Percentiles rank a stretch among this genome's conserved stretches.
These are phyloP conservation scores for Ammodytes dubius DNA, from an alignment of 2,113 vertebrate species.

Conservation along the genomic window DNA sequence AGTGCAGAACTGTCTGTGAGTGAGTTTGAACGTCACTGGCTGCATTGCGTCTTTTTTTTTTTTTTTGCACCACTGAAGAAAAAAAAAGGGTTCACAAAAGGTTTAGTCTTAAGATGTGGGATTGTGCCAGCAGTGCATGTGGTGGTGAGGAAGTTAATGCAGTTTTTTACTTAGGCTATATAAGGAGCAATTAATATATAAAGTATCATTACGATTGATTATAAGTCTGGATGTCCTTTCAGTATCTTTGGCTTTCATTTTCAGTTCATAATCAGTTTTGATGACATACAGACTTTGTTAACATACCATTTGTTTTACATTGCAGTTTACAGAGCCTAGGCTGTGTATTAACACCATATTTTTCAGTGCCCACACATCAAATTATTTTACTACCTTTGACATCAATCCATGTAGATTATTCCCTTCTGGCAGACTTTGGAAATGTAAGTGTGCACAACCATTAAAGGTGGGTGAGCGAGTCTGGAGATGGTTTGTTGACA, in stretches of 20 bases:
- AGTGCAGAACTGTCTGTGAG: constrained; percentile 40
- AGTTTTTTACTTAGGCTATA: constrained; percentile 5
- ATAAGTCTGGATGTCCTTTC: too few relatives aligned
- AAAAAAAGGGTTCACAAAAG: constrained; percentile 14
- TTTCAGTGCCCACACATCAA: too few relatives aligned
- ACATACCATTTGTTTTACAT: neutral
- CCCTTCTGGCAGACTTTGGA: neutral
- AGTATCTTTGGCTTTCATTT: constrained; percentile 2
- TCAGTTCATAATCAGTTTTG: neutral
- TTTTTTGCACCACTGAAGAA: constrained; percentile 5
- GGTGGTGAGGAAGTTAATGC: neutral
- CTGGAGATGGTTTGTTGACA: too few relatives aligned
- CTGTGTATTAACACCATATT: neutral
- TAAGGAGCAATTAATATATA: constrained; percentile 15
- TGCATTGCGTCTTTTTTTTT: constrained; percentile 17
- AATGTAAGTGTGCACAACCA: neutral
- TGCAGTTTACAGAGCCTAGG: too few relatives aligned
- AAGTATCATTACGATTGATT: neutral
- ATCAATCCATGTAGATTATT: neutral
- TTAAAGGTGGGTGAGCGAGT: too few relatives aligned
- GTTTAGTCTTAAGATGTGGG: constrained; percentile 6
- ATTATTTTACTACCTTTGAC: too few relatives aligned
- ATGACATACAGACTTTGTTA: neutral
- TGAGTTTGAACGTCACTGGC: constrained; percentile 31
- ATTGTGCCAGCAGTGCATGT: neutral